These are phyloP conservation scores for Microctenopoma steveboyesi DNA, from an alignment of 2,797 vertebrate genomes.

Conservation along the genomic window DNA sequence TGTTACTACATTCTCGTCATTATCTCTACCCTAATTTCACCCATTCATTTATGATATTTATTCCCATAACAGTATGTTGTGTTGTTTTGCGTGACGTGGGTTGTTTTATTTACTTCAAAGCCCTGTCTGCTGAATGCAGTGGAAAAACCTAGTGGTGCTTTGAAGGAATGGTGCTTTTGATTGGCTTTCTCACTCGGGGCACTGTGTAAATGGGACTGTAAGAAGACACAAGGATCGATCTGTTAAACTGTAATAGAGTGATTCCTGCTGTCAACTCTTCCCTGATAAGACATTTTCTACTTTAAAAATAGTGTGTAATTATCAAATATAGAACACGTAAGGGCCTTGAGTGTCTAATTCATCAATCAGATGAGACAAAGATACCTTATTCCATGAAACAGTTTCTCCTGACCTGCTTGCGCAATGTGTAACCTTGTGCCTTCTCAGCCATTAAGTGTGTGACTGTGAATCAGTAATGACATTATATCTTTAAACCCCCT, in stretches of 20 bases:
- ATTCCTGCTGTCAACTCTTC: slow-evolving; percentile 61
- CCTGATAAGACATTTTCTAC: slow-evolving; percentile 57
- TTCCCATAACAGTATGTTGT: slow-evolving; percentile 49
- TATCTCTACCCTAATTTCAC: slow-evolving; percentile 56
- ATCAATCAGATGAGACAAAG: slow-evolving; percentile 49
- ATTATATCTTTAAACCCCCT: slow-evolving; percentile 77
- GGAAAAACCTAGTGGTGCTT: slow-evolving; percentile 66
- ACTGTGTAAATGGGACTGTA: slow-evolving; percentile 69
- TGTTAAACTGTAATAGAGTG: slow-evolving; percentile 53
- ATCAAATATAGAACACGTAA: slow-evolving; percentile 56
- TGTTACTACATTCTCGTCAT: slow-evolving; percentile 35
- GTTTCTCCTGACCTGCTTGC: slow-evolving; percentile 53
- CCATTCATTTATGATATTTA: slow-evolving; percentile 56
- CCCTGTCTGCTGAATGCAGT: slow-evolving; percentile 64
- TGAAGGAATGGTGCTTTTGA: slow-evolving; percentile 78
- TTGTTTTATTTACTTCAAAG: slow-evolving; percentile 81
- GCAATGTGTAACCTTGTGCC: slow-evolving; percentile 79
- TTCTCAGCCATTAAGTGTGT: slow-evolving; percentile 80
- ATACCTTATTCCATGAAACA: slow-evolving; percentile 44
- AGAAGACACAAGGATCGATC: slow-evolving; percentile 81
- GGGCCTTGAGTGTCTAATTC: slow-evolving; percentile 52
- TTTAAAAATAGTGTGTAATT: slow-evolving; percentile 62
- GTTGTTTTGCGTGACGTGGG: slow-evolving; percentile 58
- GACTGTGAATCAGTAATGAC: slow-evolving; percentile 85
- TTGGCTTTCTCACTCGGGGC: slow-evolving; percentile 69